These are phyloP conservation scores for Thereva nobilitata DNA, from an alignment of 2,888 invertebrate species.

Conservation along the genomic window DNA sequence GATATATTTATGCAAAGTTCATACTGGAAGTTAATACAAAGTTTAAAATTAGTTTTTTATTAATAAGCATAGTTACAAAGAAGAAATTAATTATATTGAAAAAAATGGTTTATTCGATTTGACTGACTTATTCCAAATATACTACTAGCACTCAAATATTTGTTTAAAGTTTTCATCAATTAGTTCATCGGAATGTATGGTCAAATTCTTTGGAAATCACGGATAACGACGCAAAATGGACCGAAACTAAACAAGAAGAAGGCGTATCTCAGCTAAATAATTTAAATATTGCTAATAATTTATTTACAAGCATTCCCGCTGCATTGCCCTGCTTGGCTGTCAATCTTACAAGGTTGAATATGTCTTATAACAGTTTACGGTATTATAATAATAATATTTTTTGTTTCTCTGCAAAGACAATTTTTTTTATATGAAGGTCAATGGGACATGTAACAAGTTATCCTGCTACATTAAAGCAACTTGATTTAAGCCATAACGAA, in stretches of 20 bases:
- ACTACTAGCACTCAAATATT: slow-evolving; percentile 48
- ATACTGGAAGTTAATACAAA: no score
- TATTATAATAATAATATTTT: slow-evolving; percentile 51
- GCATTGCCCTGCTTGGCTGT: slow-evolving; percentile 90
- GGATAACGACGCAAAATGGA: slow-evolving; percentile 66
- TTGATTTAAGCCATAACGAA: slow-evolving; percentile 92
- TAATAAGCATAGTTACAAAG: no score
- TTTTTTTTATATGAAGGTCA: slow-evolving; percentile 57
- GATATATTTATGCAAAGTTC: no score
- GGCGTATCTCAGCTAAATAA: slow-evolving; percentile 69
- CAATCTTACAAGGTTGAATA: slow-evolving; percentile 81
- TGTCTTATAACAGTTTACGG: slow-evolving; percentile 83
- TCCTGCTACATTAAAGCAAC: slow-evolving; percentile 84
- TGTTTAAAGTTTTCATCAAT: slow-evolving; percentile 55
- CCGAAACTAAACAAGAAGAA: slow-evolving; percentile 63
- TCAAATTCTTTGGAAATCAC: slow-evolving; percentile 68
- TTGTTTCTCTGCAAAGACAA: not conserved
- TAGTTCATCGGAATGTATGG: slow-evolving; percentile 80
- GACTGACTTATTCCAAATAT: slow-evolving; percentile 29
- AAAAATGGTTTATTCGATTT: no score
- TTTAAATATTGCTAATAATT: slow-evolving; percentile 88
- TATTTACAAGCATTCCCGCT: slow-evolving; percentile 83
- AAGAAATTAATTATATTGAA: no score
- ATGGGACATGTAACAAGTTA: slow-evolving; percentile 90
- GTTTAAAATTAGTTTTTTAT: no score